Evolutionary conservation across 2,113 vertebrate genomes (phyloP).

Genomic region (Pseudorectes ferrugineus): DNA sequence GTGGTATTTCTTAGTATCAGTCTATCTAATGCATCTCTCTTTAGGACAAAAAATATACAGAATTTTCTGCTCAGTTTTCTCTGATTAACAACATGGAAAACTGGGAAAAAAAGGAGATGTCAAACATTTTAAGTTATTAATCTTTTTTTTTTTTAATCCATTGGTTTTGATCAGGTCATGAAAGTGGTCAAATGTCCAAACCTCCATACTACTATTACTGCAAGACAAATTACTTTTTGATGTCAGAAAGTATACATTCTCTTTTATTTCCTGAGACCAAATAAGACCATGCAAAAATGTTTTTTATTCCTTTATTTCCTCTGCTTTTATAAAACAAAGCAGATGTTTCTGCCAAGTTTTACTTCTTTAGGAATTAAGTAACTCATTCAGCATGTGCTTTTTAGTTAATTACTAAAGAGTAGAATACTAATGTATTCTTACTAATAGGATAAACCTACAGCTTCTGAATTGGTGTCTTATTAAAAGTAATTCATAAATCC

Average conservation of each 20-base stretch:
- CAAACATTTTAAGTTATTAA: not conserved
- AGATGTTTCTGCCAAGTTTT: not conserved
- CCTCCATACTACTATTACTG: not conserved
- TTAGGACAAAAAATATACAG: not conserved
- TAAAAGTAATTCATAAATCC: not conserved
- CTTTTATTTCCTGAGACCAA: not conserved
- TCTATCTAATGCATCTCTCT: not conserved
- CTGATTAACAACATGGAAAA: not conserved
- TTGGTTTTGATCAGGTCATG: not conserved
- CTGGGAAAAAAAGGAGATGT: not conserved
- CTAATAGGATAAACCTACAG: not conserved
- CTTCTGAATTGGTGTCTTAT: not conserved
- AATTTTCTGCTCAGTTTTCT: not conserved
- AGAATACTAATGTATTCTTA: not conserved
- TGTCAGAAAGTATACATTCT: not conserved
- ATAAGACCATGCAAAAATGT: not conserved
- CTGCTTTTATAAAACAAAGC: not conserved
- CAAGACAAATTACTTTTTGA: not conserved
- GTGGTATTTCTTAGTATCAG: not conserved
- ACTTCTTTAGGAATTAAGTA: not conserved
- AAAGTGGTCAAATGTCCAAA: not conserved
- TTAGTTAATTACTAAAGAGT: slow-evolving; percentile 15
- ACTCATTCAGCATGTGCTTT: not conserved
- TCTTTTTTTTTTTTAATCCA: not conserved
- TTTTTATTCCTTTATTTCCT: not conserved